Base-by-base conservation (phyloP, 2,113 vertebrate genomes). In the Ctenodactylus gundi region DNA sequence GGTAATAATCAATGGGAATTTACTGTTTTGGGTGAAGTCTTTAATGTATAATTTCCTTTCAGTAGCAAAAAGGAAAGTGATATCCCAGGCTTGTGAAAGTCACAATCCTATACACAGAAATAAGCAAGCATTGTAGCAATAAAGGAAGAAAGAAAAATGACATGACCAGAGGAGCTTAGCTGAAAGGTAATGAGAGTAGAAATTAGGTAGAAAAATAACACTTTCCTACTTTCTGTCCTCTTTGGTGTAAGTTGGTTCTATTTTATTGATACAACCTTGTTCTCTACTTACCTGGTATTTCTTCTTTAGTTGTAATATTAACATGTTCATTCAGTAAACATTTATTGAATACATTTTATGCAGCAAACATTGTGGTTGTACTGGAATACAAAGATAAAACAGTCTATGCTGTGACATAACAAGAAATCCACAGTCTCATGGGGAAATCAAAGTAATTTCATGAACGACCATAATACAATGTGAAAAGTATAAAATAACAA, bases 231-330 rank as follows among this genome's bases (percentile, higher is more conserved):
- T 68, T 77, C 51, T 84, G 7, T 84, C 44, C 17, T 39, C 60
- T 84, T 88, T 84, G 62, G 25, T 23, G 49, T 34, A 85, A 49
- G 8, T 67, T 77, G 25, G 41, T 85, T 92, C 25, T 67, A 36
- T 92, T 78, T 92, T 65, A 85, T 57, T 57, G 18, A 39, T 65
- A 67, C 25, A 27, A 68, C 51, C 23, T 58, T 82, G 65, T 83
- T 93, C 68, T 88, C 57, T 88, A 39, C 49, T n/a, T 93, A n/a
- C 20, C 57, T 65, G 20, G 67, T 65, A 62, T 86, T 89, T 89
- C 49, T 57, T 68, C 53, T 8, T 41, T 60, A 94, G 14, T 53
- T n/a, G 46, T 53, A 25, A 77, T 44, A 58, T 68, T 39, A 67
- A 67, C 57, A 15, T 14, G 64, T 17, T 58, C 49, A 67, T 39